phyloP scores from a whole-genome alignment of 1,140 invertebrate species.

The Nephila pilipes region DNA sequence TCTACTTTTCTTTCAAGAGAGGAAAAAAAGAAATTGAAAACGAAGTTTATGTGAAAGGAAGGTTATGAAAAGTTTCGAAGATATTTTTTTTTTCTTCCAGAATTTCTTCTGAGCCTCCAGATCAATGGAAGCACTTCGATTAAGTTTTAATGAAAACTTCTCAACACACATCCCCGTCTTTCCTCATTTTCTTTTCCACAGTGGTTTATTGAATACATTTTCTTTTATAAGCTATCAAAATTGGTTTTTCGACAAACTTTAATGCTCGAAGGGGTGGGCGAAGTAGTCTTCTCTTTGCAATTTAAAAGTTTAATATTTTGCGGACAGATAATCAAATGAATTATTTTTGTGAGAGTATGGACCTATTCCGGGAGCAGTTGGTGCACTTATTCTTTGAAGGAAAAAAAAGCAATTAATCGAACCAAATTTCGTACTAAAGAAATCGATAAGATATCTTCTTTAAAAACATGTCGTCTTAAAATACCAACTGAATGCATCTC shows the following conservation, averaged over 20 bases:
- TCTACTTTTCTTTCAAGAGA: background rate
- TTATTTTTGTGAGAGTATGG: background rate
- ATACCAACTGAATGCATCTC: too few species aligned
- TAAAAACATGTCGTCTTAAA: too few species aligned
- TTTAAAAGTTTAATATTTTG: background rate
- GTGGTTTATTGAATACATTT: constrained; percentile 41
- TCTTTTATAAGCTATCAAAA: constrained; percentile 34
- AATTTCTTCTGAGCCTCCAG: background rate
- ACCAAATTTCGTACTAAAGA: too few species aligned
- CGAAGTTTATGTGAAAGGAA: background rate
- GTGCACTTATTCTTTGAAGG: too few species aligned
- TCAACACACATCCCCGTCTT: background rate
- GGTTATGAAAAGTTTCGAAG: background rate
- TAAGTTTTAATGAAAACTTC: constrained; percentile 22
- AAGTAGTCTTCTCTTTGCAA: background rate
- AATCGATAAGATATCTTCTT: too few species aligned
- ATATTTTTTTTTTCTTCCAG: background rate
- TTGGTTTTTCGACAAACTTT: constrained; percentile 16
- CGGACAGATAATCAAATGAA: background rate
- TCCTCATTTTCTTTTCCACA: background rate
- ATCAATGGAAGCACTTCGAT: constrained; percentile 20
- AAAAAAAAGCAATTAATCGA: too few species aligned
- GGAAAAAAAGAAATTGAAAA: background rate
- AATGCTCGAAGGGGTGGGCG: background rate
- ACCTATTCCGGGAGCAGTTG: background rate